Conservation (phyloP, 64 coral and sea anemone genomes). For the Platygyra sinensis region DNA sequence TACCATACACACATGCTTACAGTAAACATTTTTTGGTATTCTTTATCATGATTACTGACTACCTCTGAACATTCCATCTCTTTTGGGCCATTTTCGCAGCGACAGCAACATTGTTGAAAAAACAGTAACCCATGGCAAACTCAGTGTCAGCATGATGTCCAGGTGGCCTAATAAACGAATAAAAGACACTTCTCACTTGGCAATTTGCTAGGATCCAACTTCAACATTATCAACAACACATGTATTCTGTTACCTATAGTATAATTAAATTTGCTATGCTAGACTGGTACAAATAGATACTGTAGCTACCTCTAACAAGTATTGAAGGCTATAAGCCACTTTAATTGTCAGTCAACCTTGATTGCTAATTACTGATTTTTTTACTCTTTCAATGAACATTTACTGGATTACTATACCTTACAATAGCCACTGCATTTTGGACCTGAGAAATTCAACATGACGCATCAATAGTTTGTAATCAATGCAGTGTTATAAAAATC, state of each 20-base stretch:
- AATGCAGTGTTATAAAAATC: neutral
- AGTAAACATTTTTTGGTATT: no score
- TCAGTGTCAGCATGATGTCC: constrained; percentile 94
- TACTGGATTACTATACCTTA: constrained; percentile 30
- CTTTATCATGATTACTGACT: constrained; percentile 35
- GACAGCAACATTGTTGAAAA: constrained; percentile 97
- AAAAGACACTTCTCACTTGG: neutral
- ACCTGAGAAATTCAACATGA: constrained; percentile 37
- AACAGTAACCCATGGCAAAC: constrained; percentile 97
- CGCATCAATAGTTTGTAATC: neutral
- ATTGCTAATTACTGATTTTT: no score
- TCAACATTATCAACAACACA: no score
- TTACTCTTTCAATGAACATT: no score
- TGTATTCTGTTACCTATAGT: no score
- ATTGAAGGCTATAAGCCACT: no score
- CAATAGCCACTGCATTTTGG: constrained; percentile 81
- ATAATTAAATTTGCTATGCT: no score
- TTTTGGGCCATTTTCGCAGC: constrained; percentile 83
- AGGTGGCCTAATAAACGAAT: constrained; percentile 63
- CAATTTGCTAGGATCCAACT: no score
- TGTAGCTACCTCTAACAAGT: no score
- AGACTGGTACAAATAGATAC: no score
- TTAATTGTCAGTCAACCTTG: no score
- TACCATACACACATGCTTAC: neutral
- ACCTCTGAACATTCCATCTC: constrained; percentile 91